Base-by-base conservation (phyloP, 1,140 invertebrate genomes). In the Cydia fagiglandana region DNA sequence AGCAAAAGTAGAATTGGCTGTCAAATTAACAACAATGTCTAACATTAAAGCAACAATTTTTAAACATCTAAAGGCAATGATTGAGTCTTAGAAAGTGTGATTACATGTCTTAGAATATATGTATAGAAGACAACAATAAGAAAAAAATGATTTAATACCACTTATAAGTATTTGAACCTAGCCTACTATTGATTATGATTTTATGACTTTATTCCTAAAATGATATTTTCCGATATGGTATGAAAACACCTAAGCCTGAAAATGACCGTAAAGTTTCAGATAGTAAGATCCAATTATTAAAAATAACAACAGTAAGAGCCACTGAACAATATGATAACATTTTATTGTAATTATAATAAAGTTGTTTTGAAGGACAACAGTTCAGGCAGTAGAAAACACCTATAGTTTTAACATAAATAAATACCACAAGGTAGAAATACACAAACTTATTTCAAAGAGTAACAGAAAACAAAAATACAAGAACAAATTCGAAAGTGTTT, bases 321-420 rank as follows among this genome's bases (percentile, higher is more conserved):
- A 70, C 2, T 4, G 17, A 17, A 38, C 66, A 70, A 61, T 24
- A 24, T 64, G 64, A 73, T 15, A 12, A 47, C n/a, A 4, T 17
- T 50, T 45, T 73, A 17, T 5, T 50, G 30, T 24, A 73, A 50
- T 10, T 73, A 73, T 45, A 73, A 73, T 41, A 73, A 41, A 50
- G 15, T 73, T 50, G 73, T 47, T 47, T 41, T 70, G 28, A 75
- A 75, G 15, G 41, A 75, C 56, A 15, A 64, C 34, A 64, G 64
- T 73, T 53, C 79, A 81, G 64, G 30, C 50, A 81, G 81, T 74
- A 75, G 20, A 61, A 61, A 75, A 79, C 74, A 79, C 76, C 76
- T 78, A 79, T 76, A 79, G 80, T 80, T 78, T 64, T 80, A 79
- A 83, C 80, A 80, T 78, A 84, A 82, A 77, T 66, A 77, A 73